These are phyloP conservation scores for Metellina segmentata DNA, from an alignment of 2,888 invertebrate species.

Conservation along the genomic window DNA sequence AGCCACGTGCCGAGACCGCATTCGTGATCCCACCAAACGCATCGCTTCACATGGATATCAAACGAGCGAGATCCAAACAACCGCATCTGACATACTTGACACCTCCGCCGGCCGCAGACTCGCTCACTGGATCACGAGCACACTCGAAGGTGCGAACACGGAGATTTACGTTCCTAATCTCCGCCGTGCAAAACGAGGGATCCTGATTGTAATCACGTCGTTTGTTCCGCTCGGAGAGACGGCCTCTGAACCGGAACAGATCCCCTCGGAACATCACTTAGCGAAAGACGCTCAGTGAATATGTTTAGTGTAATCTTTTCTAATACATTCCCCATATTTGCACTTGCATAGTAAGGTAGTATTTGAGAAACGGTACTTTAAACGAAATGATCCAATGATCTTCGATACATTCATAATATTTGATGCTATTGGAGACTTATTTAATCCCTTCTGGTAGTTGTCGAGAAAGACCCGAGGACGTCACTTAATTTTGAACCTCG, in stretches of 20 bases:
- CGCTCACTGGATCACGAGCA: slow-evolving; percentile 15
- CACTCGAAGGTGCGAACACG: slow-evolving; percentile 16
- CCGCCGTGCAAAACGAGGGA: neutral
- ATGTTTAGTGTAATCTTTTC: no score
- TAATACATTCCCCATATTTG: no score
- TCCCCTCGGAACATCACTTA: neutral
- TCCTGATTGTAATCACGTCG: neutral
- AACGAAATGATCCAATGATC: no score
- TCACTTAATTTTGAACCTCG: no score
- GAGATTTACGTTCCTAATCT: slow-evolving; percentile 13
- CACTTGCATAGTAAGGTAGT: no score
- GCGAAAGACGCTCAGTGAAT: no score
- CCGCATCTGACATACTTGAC: neutral
- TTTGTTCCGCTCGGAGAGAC: neutral
- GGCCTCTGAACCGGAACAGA: neutral
- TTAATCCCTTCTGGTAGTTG: no score
- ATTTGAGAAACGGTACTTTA: no score
- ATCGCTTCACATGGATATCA: neutral
- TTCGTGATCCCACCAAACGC: neutral
- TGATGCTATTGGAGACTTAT: no score
- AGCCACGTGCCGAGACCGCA: neutral
- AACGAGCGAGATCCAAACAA: neutral
- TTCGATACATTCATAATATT: no score
- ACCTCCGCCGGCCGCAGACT: neutral
- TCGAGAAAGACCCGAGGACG: no score